Evolutionary conservation across 2,113 vertebrate species (phyloP), one percentile per base, ranked within the genome.

Genomic region (Aegotheles bennettii): DNA sequence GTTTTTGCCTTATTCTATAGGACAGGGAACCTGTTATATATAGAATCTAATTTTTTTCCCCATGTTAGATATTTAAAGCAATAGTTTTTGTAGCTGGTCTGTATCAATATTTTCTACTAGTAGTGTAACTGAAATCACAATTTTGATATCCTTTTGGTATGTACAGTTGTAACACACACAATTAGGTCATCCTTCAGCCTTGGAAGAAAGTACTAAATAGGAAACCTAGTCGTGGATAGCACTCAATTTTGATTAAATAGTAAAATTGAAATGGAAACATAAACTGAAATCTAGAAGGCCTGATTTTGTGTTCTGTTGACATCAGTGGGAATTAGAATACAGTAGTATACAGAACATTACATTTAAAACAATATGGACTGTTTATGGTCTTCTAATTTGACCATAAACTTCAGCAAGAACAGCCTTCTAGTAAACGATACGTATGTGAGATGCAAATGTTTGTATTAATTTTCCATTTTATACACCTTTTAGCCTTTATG

Each of bases 391-490:
- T 89, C 26, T 53, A 84, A 17, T 69, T 78, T 93, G 71, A 80
- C 80, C 67, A 45, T 85, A 87, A 95, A 88, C 33, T 65, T 95
- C 20, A 83, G 60, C 42, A 95, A 75, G 54, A 74, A 43, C 38
- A 87, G 28, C 25, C 67, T 93, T 89, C 69, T 96, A 60, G 47
- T 81, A 71, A 95, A 95, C 64, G 40, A 48, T 15, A 60, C 5
- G 15, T 69, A 42, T 9, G 48, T 43, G 63, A 38, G n/a, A 31
- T 60, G 6, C 19, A 77, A 75, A 75, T 42, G 23, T 71, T 65
- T 65, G 23, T 78, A 38, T 53, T 92, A 88, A 69, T 95, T 95
- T 89, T 89, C 17, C 25, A 6, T 94, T 95, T 94, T 87, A 56
- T 42, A 9, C 36, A 51, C 9, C 51, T 90, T 91, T 81, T 82